phyloP scores from a whole-genome alignment of 2,113 vertebrate genomes.

The Semnornis frantzii region DNA sequence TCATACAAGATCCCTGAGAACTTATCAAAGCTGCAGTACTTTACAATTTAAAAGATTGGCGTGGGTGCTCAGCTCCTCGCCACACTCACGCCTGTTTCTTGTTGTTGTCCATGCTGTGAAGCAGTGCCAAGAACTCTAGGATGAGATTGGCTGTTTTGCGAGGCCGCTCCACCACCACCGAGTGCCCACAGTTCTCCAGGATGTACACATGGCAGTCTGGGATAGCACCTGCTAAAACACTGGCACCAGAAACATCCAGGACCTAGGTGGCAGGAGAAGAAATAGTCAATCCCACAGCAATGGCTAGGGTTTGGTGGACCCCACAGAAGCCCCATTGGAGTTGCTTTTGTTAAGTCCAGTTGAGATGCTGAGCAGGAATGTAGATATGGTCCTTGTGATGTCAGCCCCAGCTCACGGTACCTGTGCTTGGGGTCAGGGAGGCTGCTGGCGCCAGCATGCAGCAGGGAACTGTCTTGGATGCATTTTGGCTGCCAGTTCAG shows the following conservation, averaged over 20 bases:
- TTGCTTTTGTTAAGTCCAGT: not conserved
- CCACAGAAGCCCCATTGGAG: fast-evolving
- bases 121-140: constrained; percentile 80
- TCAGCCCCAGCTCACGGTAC: not conserved
- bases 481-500: not conserved
- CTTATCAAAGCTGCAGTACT: constrained; percentile 43
- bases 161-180: constrained; percentile 88
- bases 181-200: constrained; percentile 93
- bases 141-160: constrained; percentile 89
- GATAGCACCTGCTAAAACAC: constrained; percentile 77
- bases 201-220: constrained; percentile 83
- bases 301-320: not conserved
- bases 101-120: constrained; percentile 77
- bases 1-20: constrained; percentile 80
- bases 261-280: constrained; percentile 74
- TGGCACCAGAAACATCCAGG: constrained; percentile 88
- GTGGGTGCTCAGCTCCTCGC: not conserved
- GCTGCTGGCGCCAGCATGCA: not conserved
- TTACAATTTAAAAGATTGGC: not conserved
- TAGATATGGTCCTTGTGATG: fast-evolving
- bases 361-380: not conserved
- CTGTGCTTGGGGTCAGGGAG: not conserved
- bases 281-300: not conserved
- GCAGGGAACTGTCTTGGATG: not conserved
- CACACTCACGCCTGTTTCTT: constrained; percentile 83